phyloP scores from a whole-genome alignment of 2,888 invertebrate species.

The Hipparchia sbordonii region DNA sequence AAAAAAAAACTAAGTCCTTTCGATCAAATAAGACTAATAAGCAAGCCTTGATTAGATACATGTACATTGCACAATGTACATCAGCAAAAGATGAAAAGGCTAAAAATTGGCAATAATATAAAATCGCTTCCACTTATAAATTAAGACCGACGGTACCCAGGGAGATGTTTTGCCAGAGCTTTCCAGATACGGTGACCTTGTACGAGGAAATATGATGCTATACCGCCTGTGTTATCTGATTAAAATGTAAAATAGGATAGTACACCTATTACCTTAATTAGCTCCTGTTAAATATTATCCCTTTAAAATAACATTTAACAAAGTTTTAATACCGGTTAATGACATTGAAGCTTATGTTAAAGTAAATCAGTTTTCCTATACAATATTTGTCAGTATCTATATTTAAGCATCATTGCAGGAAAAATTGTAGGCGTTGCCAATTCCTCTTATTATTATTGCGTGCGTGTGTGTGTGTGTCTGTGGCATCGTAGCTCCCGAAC shows the following conservation, averaged over 20 bases:
- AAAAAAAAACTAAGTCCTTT: too few species aligned
- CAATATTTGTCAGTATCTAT: background rate
- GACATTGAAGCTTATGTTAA: background rate
- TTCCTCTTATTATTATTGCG: too few species aligned
- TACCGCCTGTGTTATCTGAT: constrained; percentile 27
- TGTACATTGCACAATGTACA: too few species aligned
- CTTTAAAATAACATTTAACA: constrained; percentile 3
- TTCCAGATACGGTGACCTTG: constrained; percentile 49
- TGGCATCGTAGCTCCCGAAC: too few species aligned
- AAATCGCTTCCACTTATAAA: constrained; percentile 18
- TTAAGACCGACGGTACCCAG: constrained; percentile 19
- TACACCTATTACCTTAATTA: constrained; percentile 33
- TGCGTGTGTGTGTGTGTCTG: too few species aligned
- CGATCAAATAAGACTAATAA: too few species aligned
- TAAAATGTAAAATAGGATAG: constrained; percentile 28
- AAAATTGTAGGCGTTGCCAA: too few species aligned
- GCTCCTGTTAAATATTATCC: constrained; percentile 9
- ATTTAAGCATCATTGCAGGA: too few species aligned
- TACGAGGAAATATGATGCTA: constrained; percentile 45
- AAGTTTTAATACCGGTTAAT: background rate
- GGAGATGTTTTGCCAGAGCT: constrained; percentile 38
- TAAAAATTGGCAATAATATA: background rate
- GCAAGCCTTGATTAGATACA: too few species aligned
- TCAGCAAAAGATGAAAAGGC: background rate
- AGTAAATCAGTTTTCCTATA: background rate